Evolutionary conservation across 1,140 invertebrate genomes (phyloP).

Genomic region (Triops longicaudatus): DNA sequence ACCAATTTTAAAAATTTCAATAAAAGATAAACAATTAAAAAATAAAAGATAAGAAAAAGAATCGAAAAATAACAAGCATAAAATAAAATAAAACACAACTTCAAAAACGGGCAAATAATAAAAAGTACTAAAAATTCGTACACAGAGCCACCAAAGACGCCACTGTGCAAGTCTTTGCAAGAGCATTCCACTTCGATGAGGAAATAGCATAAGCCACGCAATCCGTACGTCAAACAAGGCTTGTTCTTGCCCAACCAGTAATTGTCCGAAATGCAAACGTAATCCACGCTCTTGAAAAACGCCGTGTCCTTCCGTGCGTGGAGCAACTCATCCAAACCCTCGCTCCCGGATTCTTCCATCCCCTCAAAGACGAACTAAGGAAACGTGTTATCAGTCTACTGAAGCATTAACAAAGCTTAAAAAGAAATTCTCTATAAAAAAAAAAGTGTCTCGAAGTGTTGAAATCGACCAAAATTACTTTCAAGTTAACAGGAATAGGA

Average conservation of each 20-base stretch:
- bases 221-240: conserved; percentile 94
- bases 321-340: conserved; percentile 84
- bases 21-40: no score
- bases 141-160: conserved; percentile 84
- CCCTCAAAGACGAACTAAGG: conserved; percentile 86
- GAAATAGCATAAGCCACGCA: conserved; percentile 90
- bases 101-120: conserved; percentile 29
- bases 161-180: conserved; percentile 88
- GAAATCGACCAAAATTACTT: no score
- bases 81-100: no score
- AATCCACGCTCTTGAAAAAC: conserved; percentile 81
- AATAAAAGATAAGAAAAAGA: no score
- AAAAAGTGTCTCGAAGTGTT: no score
- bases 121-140: conserved; percentile 41
- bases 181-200: conserved; percentile 81
- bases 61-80: no score
- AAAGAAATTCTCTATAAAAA: no score
- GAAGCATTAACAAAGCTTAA: no score
- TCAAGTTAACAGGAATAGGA: conserved; percentile 82
- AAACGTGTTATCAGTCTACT: neutral
- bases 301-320: conserved; percentile 58
- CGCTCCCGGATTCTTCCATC: conserved; percentile 97
- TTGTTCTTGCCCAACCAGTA: conserved; percentile 96
- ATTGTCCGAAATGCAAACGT: conserved; percentile 96
- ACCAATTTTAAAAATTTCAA: no score